Percentiles rank a stretch among this genome's conserved stretches.
These are phyloP conservation scores for Ceriagrion tenellum DNA, from an alignment of 2,888 invertebrate genomes.

Conservation along the genomic window DNA sequence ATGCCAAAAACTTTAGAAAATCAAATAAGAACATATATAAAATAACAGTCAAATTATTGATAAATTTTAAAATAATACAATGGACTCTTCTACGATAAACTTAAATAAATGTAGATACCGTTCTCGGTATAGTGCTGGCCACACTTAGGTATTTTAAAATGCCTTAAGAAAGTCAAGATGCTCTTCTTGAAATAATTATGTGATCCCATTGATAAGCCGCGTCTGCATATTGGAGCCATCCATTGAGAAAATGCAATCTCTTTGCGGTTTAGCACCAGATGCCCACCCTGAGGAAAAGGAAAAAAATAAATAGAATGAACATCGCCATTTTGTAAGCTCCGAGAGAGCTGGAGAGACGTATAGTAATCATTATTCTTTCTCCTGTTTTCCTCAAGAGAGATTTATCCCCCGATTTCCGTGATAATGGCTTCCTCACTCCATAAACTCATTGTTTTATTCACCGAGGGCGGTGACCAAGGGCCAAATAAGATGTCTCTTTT, in stretches of 20 bases:
- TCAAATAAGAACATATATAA: too few relatives aligned
- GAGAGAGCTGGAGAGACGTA: background rate
- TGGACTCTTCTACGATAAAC: too few relatives aligned
- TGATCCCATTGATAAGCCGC: background rate
- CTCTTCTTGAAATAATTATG: too few relatives aligned
- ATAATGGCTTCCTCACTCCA: slow-evolving; percentile 47
- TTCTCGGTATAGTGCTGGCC: too few relatives aligned
- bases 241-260: background rate
- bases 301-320: background rate
- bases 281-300: too few relatives aligned
- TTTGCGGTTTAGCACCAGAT: background rate
- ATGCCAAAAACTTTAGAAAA: too few relatives aligned
- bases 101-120: too few relatives aligned
- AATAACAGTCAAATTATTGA: too few relatives aligned
- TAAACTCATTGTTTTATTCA: background rate
- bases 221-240: background rate
- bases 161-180: too few relatives aligned
- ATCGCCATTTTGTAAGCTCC: background rate
- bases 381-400: background rate
- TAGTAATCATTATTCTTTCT: background rate
- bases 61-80: too few relatives aligned
- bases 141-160: too few relatives aligned
- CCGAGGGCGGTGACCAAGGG: background rate
- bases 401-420: slow-evolving; percentile 19
- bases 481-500: slow-evolving; percentile 25